phyloP scores from a whole-genome alignment of 1,140 invertebrate species.

The Hydropsyche tenuis region DNA sequence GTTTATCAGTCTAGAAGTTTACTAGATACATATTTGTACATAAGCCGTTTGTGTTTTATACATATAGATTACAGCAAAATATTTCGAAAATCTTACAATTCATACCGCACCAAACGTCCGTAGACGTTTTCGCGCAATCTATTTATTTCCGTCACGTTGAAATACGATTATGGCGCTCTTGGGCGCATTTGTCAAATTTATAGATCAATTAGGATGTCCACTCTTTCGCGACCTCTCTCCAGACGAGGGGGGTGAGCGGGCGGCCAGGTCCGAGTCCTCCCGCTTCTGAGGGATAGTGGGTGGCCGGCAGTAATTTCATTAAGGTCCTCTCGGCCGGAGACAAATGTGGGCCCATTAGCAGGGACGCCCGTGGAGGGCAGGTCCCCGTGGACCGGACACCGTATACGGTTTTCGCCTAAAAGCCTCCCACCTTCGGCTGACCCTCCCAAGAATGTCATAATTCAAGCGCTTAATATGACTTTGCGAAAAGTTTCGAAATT shows the following conservation, averaged over 20 bases:
- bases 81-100: not conserved
- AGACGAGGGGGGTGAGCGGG: not conserved
- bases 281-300: no score
- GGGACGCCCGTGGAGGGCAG: conserved; percentile 35
- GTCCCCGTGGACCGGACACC: conserved; percentile 37
- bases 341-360: conserved; percentile 49
- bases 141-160: conserved; percentile 5
- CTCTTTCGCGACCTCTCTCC: conserved; percentile 24
- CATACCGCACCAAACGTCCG: not conserved
- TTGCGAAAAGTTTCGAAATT: conserved; percentile 22
- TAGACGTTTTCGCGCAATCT: not conserved
- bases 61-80: no score
- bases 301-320: conserved; percentile 50
- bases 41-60: no score
- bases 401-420: conserved; percentile 27
- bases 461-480: conserved; percentile 37
- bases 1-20: no score
- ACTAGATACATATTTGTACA: no score
- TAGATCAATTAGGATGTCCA: conserved; percentile 43
- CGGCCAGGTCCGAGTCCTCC: conserved; percentile 2
- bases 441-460: conserved; percentile 38
- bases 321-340: conserved; percentile 45
- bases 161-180: conserved; percentile 13
- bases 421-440: conserved; percentile 20
- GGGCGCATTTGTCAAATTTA: conserved; percentile 38